Base-by-base conservation (phyloP, 2,113 vertebrate species). In the Zootoca vivipara region DNA sequence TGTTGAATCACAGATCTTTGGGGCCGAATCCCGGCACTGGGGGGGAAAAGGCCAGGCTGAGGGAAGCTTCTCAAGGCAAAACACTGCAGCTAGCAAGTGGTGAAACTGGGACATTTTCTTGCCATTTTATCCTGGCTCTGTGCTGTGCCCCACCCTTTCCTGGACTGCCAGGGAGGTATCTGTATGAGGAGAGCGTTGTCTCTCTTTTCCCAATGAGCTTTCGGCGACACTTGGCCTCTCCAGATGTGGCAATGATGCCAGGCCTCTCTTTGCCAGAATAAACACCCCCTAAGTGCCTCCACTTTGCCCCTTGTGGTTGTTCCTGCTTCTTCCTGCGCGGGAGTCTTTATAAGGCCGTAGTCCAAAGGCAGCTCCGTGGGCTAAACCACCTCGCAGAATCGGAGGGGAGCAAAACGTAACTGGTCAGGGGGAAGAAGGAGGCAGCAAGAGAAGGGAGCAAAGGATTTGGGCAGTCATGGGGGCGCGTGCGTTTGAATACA, bases 261-360 rank as follows among this genome's bases (percentile, higher is more conserved):
- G 62, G 72, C 72, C 40, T 77, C 18, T 18, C 40, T 35, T 28
- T 46, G 80, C 80, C 87, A 83, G 64, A 69, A 38, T 56, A 83
- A 88, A 88, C 58, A 83, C 87, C 80, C 70, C 73, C 35, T 75
- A 83, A 83, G 87, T 82, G 87, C 72, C 87, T 88, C 87, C 62
- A 83, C 80, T 88, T 88, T 83, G 80, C 80, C 80, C 87, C 80
- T 77, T 46, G 73, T 52, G 86, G 86, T 52, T 75, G 86, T 52
- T 75, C 46, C 80, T 46, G 70, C 73, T 77, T 28, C n/a, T 88
- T 88, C 72, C 58, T 88, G 56, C 38, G 58, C 40, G 0, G 30
- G 38, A 83, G 24, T 15, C 73, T 83, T 67, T 69, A 67, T 56
- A 65, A 33, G 40, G 80, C 38, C 28, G 22, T 20, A 12, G 30